Conservation (phyloP, 2,888 invertebrate species). For the Euzophera pinguis region DNA sequence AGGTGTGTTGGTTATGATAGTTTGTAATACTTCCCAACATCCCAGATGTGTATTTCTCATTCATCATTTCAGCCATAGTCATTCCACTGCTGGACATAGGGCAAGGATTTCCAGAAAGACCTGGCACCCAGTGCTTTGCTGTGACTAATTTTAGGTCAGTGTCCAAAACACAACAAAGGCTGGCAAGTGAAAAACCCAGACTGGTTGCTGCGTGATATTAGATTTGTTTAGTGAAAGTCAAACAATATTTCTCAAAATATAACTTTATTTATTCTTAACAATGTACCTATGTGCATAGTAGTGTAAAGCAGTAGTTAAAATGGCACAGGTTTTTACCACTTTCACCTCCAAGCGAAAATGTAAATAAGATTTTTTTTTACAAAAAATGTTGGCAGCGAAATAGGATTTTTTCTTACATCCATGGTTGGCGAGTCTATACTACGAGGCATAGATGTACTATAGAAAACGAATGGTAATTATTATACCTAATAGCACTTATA, state of each 20-base stretch:
- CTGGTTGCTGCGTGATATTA: too few relatives aligned
- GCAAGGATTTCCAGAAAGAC: too few relatives aligned
- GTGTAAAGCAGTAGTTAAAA: constrained; percentile 5
- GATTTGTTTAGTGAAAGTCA: background rate
- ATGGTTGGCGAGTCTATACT: background rate
- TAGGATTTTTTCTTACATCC: background rate
- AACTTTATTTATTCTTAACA: constrained; percentile 9
- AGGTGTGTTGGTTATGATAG: too few relatives aligned
- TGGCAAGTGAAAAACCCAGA: too few relatives aligned
- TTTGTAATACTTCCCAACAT: too few relatives aligned
- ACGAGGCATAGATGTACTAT: background rate
- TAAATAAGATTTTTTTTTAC: background rate
- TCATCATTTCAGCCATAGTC: too few relatives aligned
- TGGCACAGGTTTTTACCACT: constrained; percentile 8
- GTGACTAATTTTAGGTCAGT: too few relatives aligned
- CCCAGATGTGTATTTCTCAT: too few relatives aligned
- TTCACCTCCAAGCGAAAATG: constrained; percentile 8
- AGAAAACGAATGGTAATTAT: background rate
- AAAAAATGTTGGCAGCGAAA: constrained; percentile 3
- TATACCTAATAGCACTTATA: background rate
- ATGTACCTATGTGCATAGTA: constrained; percentile 4
- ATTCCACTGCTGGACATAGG: too few relatives aligned
- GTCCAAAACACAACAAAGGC: too few relatives aligned
- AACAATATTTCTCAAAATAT: constrained; percentile 8
- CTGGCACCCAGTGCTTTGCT: too few relatives aligned